phyloP scores from a whole-genome alignment of 1,140 invertebrate species.

The Drosophila pseudoananassae region DNA sequence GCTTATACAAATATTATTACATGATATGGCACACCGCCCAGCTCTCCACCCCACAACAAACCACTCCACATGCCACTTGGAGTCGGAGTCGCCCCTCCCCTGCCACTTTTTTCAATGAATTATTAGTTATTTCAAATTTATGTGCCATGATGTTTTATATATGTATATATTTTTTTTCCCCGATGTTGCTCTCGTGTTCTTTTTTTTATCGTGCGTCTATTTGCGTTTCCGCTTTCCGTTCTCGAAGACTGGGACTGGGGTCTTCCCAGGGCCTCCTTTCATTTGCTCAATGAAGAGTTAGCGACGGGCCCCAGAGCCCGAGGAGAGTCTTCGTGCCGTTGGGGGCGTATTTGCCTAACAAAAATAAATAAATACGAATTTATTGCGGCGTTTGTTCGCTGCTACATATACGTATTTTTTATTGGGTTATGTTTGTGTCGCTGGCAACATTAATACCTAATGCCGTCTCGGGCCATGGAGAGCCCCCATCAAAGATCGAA shows the following conservation, averaged over 20 bases:
- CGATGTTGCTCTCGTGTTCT: conserved; percentile 10
- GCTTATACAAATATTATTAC: conserved; percentile 79
- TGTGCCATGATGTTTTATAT: conserved; percentile 54
- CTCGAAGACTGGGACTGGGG: conserved; percentile 44
- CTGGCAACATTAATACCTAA: conserved; percentile 69
- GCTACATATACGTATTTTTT: conserved; percentile 35
- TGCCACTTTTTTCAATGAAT: conserved; percentile 70
- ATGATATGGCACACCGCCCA: conserved; percentile 52
- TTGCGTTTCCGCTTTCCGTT: conserved; percentile 79
- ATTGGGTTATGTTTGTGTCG: conserved; percentile 37
- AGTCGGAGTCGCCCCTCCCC: conserved; percentile 7
- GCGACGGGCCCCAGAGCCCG: conserved; percentile 22
- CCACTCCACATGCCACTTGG: conserved; percentile 24
- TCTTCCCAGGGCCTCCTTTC: conserved; percentile 47
- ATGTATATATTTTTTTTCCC: conserved; percentile 5
- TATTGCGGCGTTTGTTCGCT: conserved; percentile 71
- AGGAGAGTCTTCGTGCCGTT: conserved; percentile 46
- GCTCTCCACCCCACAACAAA: neutral
- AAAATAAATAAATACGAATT: conserved; percentile 83
- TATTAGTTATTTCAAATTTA: conserved; percentile 81
- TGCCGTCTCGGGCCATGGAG: conserved; percentile 45
- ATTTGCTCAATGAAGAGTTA: conserved; percentile 49
- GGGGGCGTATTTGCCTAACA: conserved; percentile 80
- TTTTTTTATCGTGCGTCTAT: conserved; percentile 74
- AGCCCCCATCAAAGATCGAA: conserved; percentile 48